Percentiles rank a stretch among this genome's conserved stretches.
Evolutionary conservation across 2,888 invertebrate species (phyloP).

Genomic region (Xanthorhoe spadicearia): DNA sequence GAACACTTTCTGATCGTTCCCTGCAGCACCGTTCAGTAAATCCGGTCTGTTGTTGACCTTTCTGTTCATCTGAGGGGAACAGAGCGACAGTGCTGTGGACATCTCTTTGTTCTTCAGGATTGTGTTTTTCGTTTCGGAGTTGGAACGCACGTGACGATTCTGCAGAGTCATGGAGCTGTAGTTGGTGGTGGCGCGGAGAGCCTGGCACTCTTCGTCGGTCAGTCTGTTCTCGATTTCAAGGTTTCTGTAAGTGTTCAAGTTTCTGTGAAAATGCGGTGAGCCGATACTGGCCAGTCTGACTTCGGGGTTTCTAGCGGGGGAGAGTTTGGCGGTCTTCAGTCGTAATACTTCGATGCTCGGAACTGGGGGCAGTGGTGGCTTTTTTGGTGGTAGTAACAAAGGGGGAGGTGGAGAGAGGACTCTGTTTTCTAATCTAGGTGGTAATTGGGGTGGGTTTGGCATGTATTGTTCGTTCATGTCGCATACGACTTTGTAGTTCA

Average conservation of each 20-base stretch:
- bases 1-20: slow-evolving; percentile 65
- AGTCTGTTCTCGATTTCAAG: slow-evolving; percentile 80
- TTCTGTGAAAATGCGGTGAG: slow-evolving; percentile 86
- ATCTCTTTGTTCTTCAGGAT: slow-evolving; percentile 79
- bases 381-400: slow-evolving; percentile 87
- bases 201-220: slow-evolving; percentile 66
- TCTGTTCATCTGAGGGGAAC: slow-evolving; percentile 84
- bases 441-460: slow-evolving; percentile 81
- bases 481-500: slow-evolving; percentile 77
- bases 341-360: slow-evolving; percentile 86
- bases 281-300: slow-evolving; percentile 86
- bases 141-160: slow-evolving; percentile 75
- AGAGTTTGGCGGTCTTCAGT: slow-evolving; percentile 81
- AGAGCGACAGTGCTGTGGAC: slow-evolving; percentile 75
- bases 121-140: slow-evolving; percentile 78
- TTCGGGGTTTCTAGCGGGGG: slow-evolving; percentile 74
- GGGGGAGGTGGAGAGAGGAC: slow-evolving; percentile 80
- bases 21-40: slow-evolving; percentile 74
- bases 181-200: slow-evolving; percentile 62
- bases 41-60: slow-evolving; percentile 78
- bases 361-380: slow-evolving; percentile 89
- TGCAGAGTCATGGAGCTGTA: slow-evolving; percentile 77
- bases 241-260: slow-evolving; percentile 84
- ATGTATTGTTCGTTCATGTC: slow-evolving; percentile 72
- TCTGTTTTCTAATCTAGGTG: slow-evolving; percentile 76